phyloP scores from a whole-genome alignment of 1,140 invertebrate species.

The Gryon sp. region DNA sequence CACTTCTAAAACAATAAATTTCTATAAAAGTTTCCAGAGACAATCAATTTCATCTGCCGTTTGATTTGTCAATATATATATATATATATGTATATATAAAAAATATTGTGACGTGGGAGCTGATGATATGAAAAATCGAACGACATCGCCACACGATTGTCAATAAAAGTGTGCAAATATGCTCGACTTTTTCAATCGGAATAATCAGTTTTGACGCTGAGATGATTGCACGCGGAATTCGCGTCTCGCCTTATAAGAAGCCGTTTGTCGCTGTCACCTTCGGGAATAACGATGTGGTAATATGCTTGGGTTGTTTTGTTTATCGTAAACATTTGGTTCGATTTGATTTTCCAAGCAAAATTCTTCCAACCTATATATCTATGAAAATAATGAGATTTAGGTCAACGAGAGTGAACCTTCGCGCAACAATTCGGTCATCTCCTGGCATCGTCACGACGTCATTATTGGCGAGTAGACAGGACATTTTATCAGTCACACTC shows the following conservation, averaged over 20 bases:
- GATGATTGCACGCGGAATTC: slow-evolving; percentile 29
- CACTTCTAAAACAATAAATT: too few relatives aligned
- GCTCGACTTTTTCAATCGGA: slow-evolving; percentile 1
- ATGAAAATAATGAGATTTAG: too few relatives aligned
- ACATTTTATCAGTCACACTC: slow-evolving; percentile 33
- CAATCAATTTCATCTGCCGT: too few relatives aligned
- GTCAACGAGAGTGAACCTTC: slow-evolving; percentile 32
- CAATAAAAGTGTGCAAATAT: neutral
- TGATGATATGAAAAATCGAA: too few relatives aligned
- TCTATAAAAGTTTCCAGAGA: too few relatives aligned
- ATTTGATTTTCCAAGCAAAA: too few relatives aligned
- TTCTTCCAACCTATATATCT: too few relatives aligned
- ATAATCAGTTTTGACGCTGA: slow-evolving; percentile 35
- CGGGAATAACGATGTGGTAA: slow-evolving; percentile 43
- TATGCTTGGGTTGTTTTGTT: slow-evolving; percentile 25
- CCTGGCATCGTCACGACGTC: slow-evolving; percentile 44
- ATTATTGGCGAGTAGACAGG: slow-evolving; percentile 47
- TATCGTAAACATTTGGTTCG: too few relatives aligned
- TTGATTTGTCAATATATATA: too few relatives aligned
- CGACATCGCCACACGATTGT: slow-evolving; percentile 3
- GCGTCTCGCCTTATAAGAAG: slow-evolving; percentile 44
- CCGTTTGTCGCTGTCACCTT: slow-evolving; percentile 38
- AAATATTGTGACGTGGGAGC: too few relatives aligned
- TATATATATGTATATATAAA: too few relatives aligned
- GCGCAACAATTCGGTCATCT: slow-evolving; percentile 33